These are phyloP conservation scores for Pangasius mekongensis DNA, from an alignment of 2,797 vertebrate genomes.

Conservation along the genomic window DNA sequence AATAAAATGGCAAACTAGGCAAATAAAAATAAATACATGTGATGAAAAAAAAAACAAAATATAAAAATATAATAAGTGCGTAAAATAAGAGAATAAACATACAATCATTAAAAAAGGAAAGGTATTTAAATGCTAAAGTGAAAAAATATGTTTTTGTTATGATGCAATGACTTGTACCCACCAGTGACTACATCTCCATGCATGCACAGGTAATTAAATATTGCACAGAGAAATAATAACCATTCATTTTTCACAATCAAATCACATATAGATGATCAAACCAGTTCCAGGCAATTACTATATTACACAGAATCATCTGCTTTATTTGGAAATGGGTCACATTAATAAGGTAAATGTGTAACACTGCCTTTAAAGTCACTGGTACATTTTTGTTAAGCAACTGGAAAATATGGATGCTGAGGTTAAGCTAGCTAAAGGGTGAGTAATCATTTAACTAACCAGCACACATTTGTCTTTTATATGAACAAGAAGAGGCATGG, in stretches of 20 bases:
- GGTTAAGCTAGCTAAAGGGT: neutral
- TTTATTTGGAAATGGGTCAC: neutral
- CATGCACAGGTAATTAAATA: too few relatives aligned
- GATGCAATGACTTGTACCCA: neutral
- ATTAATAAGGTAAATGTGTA: neutral
- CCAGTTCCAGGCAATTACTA: neutral
- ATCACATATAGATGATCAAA: neutral
- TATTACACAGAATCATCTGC: neutral
- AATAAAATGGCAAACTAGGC: neutral
- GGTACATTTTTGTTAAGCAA: neutral
- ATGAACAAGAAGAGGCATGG: neutral
- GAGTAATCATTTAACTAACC: neutral
- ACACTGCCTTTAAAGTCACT: neutral
- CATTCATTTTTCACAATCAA: neutral
- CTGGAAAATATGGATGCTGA: neutral
- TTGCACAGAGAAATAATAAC: neutral
- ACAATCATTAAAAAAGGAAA: neutral
- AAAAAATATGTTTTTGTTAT: neutral
- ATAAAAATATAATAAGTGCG: neutral
- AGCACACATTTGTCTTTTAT: neutral
- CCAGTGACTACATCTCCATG: neutral
- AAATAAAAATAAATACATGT: conserved; percentile 5
- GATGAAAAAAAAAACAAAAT: neutral
- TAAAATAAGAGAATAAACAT: neutral
- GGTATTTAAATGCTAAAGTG: neutral